Base-by-base conservation (phyloP, 2,888 invertebrate genomes). In the Melitaea athalia region DNA sequence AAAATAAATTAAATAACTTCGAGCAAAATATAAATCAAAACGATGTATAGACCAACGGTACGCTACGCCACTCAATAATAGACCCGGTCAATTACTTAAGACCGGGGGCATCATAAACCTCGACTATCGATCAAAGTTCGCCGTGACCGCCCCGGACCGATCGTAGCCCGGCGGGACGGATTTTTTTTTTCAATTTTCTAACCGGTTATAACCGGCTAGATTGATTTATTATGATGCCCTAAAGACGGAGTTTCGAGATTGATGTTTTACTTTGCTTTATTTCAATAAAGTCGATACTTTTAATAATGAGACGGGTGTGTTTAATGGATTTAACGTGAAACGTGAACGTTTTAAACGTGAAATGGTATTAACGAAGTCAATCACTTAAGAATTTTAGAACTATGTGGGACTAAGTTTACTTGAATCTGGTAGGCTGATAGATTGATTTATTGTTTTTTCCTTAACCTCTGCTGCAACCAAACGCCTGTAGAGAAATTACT, bases 81-180 rank as follows among this genome's bases (percentile, higher is more conserved):
- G 91, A 87, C 81, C 82, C 83, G 85, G 89, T 89, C 91, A 92
- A 92, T 92, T 91, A 92, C 91, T 91, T 92, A 89, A 90, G 89
- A 86, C 85, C 85, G 82, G 83, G 83, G 84, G 83, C 83, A 88
- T 89, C 91, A 90, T 91, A 90, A 88, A 89, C 88, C 53, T 84
- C 74, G 83, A 78, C 86, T 84, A 91, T 92, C 91, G 88, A 91
- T 91, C 91, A 92, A 90, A 89, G 88, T 88, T 88, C 84, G 82
- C 83, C 78, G 72, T 75, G 74, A 73, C 75, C 74, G 75, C 70
- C 68, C 68, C 63, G 70, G 69, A 70, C 53, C 31, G 33, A 55
- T 31, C 53, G 33, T 52, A 24, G 72, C 71, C 63, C 63, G 52
- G 66, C 52, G 49, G 49, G 61, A 47, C 63, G 33, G 14, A 64